Conservation (phyloP, 2,797 vertebrate genomes). For the Typhlichthys eigenmanni region DNA sequence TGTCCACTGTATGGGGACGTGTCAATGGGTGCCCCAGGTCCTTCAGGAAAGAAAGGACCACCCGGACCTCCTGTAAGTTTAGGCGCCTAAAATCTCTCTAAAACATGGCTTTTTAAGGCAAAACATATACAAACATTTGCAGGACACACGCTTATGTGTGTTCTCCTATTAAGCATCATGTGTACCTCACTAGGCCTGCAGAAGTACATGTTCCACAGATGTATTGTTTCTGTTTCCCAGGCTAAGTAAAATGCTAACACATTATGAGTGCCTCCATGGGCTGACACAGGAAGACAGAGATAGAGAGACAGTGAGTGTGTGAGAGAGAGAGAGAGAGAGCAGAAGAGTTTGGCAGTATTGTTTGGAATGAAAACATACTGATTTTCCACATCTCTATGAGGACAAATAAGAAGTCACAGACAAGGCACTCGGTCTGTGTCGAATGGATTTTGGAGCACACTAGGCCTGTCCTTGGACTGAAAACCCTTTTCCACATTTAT, state of each 20-base stretch:
- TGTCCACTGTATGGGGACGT: conserved; percentile 81
- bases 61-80: conserved; percentile 73
- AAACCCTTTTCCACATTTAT: conserved; percentile 75
- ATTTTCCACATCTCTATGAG: conserved; percentile 79
- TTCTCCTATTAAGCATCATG: conserved; percentile 21
- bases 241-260: conserved; percentile 63
- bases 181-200: conserved; percentile 25
- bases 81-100: conserved; percentile 10
- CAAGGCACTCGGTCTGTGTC: conserved; percentile 70
- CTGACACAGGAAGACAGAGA: background rate
- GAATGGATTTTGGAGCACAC: conserved; percentile 70
- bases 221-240: conserved; percentile 38
- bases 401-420: conserved; percentile 77
- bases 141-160: conserved; percentile 3
- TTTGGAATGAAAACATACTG: conserved; percentile 77
- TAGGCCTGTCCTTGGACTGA: conserved; percentile 54
- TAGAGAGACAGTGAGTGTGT: conserved; percentile 20
- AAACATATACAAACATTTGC: background rate
- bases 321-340: conserved; percentile 33
- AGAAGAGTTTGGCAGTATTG: conserved; percentile 73
- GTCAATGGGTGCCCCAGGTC: conserved; percentile 74
- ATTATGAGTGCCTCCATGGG: conserved; percentile 58
- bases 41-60: conserved; percentile 70
- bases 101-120: background rate
- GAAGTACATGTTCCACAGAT: conserved; percentile 50